These are phyloP conservation scores for Stenchaetothrips biformis DNA, from an alignment of 2,888 invertebrate genomes.

Conservation along the genomic window DNA sequence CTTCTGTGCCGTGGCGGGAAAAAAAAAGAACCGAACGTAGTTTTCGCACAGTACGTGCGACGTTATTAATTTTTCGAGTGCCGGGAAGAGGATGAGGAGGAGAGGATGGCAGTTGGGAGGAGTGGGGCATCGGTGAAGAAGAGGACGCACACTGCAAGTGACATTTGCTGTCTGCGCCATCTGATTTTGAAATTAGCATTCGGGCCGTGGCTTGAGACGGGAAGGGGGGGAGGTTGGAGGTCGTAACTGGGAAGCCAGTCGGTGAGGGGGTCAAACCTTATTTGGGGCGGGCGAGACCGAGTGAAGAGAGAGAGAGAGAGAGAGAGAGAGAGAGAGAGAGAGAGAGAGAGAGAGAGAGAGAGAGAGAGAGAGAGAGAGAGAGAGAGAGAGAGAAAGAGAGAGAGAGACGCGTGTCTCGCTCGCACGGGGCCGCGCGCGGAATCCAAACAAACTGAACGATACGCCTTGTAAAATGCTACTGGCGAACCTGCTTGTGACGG, in stretches of 20 bases:
- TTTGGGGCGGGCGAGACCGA: no score
- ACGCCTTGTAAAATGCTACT: background rate
- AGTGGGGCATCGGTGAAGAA: background rate
- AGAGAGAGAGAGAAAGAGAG: no score
- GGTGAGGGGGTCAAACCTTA: no score
- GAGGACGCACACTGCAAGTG: background rate
- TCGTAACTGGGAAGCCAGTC: no score
- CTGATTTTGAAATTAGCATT: slow-evolving; percentile 23
- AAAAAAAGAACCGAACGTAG: no score
- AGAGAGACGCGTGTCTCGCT: background rate
- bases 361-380: no score
- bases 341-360: no score
- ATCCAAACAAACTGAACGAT: background rate
- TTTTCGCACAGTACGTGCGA: no score
- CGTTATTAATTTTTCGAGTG: no score
- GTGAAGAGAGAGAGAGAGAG: no score
- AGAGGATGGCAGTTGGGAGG: background rate
- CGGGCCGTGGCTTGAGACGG: background rate
- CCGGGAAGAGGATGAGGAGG: background rate
- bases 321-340: no score
- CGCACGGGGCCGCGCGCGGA: background rate
- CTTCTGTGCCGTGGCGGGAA: no score
- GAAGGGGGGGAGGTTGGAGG: background rate
- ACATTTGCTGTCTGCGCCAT: slow-evolving; percentile 18
- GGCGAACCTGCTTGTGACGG: background rate